Evolutionary conservation across 53 echinoderm and acorn worm species (phyloP).

Genomic region (Echinometra lucunter): DNA sequence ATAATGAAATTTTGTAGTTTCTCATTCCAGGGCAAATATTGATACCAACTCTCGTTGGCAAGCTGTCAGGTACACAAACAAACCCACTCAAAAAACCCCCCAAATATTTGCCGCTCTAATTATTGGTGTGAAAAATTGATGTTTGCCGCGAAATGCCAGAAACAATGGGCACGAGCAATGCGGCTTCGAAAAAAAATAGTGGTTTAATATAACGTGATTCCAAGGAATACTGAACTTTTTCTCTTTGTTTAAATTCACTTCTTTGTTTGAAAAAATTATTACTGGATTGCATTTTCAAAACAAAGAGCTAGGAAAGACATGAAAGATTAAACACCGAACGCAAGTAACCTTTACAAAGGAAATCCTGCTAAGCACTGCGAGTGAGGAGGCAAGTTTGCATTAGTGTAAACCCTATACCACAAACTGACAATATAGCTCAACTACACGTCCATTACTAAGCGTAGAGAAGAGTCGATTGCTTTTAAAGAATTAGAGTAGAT

Average conservation of each 20-base stretch:
- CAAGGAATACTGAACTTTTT: not conserved
- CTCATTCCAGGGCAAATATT: not conserved
- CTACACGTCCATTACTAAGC: not conserved
- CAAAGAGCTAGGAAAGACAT: not conserved
- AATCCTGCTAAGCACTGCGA: not conserved
- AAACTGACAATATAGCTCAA: not conserved
- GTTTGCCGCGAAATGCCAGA: not conserved
- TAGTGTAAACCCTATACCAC: not conserved
- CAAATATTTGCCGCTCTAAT: conserved; percentile 11
- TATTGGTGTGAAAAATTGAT: not conserved
- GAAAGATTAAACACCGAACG: not conserved
- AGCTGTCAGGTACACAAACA: conserved; percentile 37
- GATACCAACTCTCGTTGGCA: not conserved
- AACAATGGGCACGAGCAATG: not conserved
- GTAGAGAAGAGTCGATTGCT: not conserved
- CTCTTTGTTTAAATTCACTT: not conserved
- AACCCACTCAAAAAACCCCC: not conserved
- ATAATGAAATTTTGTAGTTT: conserved; percentile 26
- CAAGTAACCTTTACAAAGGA: not conserved
- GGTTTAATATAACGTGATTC: not conserved
- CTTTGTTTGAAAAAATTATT: not conserved
- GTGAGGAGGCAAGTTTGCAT: not conserved
- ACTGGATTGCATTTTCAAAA: not conserved
- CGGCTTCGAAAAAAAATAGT: not conserved
- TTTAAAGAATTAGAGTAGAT: not conserved